Evolutionary conservation across 2,888 invertebrate genomes (phyloP), one percentile per base, ranked within the genome.

Genomic region (Pyrochroa serraticornis): DNA sequence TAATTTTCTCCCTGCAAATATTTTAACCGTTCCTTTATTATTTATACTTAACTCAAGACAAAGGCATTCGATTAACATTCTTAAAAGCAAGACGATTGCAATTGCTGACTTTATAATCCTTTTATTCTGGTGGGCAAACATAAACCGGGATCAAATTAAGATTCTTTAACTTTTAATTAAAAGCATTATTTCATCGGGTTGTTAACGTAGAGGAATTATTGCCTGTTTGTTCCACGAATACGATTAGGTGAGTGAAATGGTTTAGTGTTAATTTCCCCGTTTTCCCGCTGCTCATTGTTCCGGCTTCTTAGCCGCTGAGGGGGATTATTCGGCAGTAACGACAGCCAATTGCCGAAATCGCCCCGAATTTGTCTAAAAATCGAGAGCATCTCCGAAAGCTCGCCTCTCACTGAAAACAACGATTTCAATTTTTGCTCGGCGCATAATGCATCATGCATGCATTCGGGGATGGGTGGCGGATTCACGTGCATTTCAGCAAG

Each of bases 91-190:
- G 53, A 66, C 54, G 50, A 51, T 50, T 58, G 63, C 63, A 64
- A 65, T 62, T 66, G 67, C 63, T 55, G 69, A 68, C 68, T 73
- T 71, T 70, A 69, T 67, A 74, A 74, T 74, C 72, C 72, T 71
- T 72, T 73, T 70, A 71, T 71, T 69, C 66, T 66, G 64, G 66
- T 62, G 64, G 56, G 67, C 71, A 73, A 72, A 74, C 71, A 71
- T 75, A 71, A 74, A 73, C 71, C 66, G 63, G 67, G 68, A 68
- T 73, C 70, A 70, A 71, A 72, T 73, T 71, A 72, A 72, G 72
- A 73, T 74, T 75, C 72, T 75, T 75, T 70, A 71, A 76, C 71
- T 73, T 76, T 75, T 75, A 76, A 75, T 76, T 76, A 75, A 75
- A 75, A 65, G 67, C 71, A 67, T 72, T 72, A 74, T 73, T 73